Base-by-base conservation (phyloP, 2,797 vertebrate genomes). In the Anisognathus igniventris region DNA sequence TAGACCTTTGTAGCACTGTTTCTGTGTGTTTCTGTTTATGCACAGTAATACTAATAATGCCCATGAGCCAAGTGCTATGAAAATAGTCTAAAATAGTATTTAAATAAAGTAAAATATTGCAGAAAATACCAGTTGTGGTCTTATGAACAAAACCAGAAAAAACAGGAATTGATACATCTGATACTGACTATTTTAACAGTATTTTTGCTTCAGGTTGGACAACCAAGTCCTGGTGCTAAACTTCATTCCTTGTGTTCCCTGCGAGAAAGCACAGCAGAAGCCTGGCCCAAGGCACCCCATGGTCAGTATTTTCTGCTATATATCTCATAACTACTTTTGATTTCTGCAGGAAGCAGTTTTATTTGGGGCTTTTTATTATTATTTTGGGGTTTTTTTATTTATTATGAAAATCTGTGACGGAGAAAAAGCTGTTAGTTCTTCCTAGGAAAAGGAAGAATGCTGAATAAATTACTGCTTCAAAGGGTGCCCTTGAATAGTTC, bases 141-240 rank as follows among this genome's bases (percentile, higher is more conserved):
- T 61, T 67, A 10, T 0, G 4, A 77, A 28, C 0, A 14, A 75
- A 81, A 73, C 7, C 6, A 25, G 11, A 58, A 65, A 58, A 73
- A 57, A 0, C 2, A 65, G 20, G 6, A 42, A 44, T 39, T 54
- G 19, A 27, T 71, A 33, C 4, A 23, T 45, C 25, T 75, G 35
- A 53, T 72, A 30, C 13, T 60, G 60, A 84, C 8, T 6, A 15
- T 66, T 86, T 93, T 64, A 92, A 82, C 4, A 39, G 17, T 60
- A 23, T 77, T 92, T 96, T 67, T 95, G 28, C 62, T 96, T 61
- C 85, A 98, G 98, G 87, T 97, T 47, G 97, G 97, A 71, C 95
- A 96, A 21, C 39, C 88, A 73, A 97, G 94, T 92, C 96, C 97
- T 74, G 76, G 88, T 66, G n/a, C 91, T 62, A 97, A 97, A 51